Base-by-base conservation (phyloP, 2,888 invertebrate genomes). In the Stegophylla sp. region DNA sequence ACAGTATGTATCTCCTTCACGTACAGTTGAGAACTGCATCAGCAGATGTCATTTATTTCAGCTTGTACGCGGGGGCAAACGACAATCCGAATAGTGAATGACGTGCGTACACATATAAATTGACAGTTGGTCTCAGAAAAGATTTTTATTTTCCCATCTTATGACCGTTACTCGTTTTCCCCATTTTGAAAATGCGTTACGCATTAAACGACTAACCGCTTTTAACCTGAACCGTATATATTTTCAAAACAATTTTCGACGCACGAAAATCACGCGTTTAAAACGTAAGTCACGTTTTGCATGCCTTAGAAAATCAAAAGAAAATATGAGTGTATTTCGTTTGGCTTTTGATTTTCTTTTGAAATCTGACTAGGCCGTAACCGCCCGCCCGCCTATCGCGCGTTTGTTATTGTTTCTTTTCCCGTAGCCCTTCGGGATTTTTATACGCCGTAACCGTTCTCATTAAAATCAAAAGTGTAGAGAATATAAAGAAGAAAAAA, bases 401-500 rank as follows among this genome's bases (percentile, higher is more conserved):
- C 43, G 43, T 26, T 69, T 61, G 69, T 76, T 77, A 77, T 77
- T 69, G 77, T 77, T 77, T 77, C 74, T 41, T 41, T 20, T 74
- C 51, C n/a, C 23, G 41, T 9, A 41, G 79, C 69, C 71, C 48
- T 61, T 71, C 41, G 61, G 41, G 61, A 48, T 28, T 63, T 79
- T 69, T 51, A 34, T 34, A 45, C 64, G 43, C 64, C 41, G 20
- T 23, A 79, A 79, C 79, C 48, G 71, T 79, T 79, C 79, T 79
- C 79, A 79, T 79, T 79, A 79, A 79, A 71, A 79, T 71, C 69
- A 79, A 79, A 76, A 76, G 75, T 76, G 41, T 43, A n/a, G 17
- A 10, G 3, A 51, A 34, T 34, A 34, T n/a, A 48, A 67, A 63
- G n/a, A 63, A 63, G 17, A 5, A 56, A 56, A 63, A 53, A 69